These are phyloP conservation scores for Apis mellifera DNA, from an alignment of 1,140 invertebrate genomes.

Conservation along the genomic window Amel_HAv3.1 CM009938.2:6289501-6290000, in stretches of 20 bases:
- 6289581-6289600: slow-evolving; percentile 13
- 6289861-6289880: neutral
- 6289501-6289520: neutral
- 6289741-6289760: neutral
- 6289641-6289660: slow-evolving; percentile 7
- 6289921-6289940: slow-evolving; percentile 48
- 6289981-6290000: too few species aligned
- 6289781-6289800: neutral
- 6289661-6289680: neutral
- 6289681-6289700: too few species aligned
- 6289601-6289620: neutral
- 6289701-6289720: too few species aligned
- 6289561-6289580: neutral
- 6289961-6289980: neutral
- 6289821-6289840: neutral
- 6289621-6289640: neutral
- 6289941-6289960: neutral
- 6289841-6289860: neutral
- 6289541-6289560: slow-evolving; percentile 25
- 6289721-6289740: too few species aligned
- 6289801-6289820: neutral
- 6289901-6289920: neutral
- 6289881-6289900: neutral
- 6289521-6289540: neutral
- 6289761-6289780: neutral